Conservation (phyloP, 2,797 vertebrate species). For the Sparidentex hasta region DNA sequence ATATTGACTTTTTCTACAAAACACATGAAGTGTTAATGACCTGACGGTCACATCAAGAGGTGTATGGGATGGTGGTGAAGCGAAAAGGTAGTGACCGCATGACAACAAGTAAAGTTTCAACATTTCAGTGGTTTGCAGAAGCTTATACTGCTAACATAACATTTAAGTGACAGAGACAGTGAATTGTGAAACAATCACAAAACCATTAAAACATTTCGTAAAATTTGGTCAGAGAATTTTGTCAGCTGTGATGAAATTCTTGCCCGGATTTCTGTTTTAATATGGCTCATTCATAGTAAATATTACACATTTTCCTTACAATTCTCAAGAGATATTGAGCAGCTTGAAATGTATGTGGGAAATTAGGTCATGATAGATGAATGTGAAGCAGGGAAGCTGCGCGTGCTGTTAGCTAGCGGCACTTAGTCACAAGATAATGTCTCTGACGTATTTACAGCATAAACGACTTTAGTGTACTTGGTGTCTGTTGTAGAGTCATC, state of each 20-base stretch:
- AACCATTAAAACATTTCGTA: constrained; percentile 12
- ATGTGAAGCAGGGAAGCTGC: constrained; percentile 51
- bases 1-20: no score
- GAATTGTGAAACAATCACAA: constrained; percentile 28
- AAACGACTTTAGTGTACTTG: no score
- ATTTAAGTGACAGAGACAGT: constrained; percentile 21
- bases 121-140: no score
- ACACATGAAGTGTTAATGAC: no score
- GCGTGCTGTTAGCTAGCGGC: constrained; percentile 35
- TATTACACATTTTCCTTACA: constrained; percentile 67
- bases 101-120: no score
- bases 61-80: no score
- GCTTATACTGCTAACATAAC: no score
- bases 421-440: constrained; percentile 45
- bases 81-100: no score
- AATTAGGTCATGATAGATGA: constrained; percentile 73
- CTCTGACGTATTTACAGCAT: background rate
- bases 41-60: no score
- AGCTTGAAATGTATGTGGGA: constrained; percentile 62
- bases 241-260: constrained; percentile 31
- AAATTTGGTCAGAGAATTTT: constrained; percentile 34
- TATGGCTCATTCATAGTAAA: constrained; percentile 44
- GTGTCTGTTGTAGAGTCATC: background rate
- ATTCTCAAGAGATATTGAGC: constrained; percentile 70
- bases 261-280: constrained; percentile 37